phyloP scores from a whole-genome alignment of 2,797 vertebrate genomes.

The Eremophila alpestris region DNA sequence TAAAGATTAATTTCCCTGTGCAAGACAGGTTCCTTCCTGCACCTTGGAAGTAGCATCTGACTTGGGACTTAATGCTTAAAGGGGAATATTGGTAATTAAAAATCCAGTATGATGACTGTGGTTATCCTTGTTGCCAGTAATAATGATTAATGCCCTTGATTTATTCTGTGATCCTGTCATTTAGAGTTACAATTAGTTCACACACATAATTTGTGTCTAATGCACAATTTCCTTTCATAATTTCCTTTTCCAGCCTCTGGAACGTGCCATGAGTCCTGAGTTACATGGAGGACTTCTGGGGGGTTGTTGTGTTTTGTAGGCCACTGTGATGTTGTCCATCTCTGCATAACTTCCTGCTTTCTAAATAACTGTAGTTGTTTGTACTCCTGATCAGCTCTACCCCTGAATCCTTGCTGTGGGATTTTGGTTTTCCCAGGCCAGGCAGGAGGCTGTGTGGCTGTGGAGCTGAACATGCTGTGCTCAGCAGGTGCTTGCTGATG shows the following conservation, averaged over 20 bases:
- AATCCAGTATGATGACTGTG: neutral
- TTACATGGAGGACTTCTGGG: accelerated
- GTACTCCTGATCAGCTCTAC: neutral
- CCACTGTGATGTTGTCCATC: neutral
- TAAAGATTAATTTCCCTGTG: neutral
- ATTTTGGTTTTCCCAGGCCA: neutral
- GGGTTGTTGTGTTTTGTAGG: neutral
- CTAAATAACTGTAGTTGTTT: neutral
- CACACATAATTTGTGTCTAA: neutral
- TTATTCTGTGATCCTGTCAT: neutral
- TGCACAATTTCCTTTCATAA: neutral
- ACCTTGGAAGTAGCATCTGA: neutral
- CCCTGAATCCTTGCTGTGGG: neutral
- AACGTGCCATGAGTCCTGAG: neutral
- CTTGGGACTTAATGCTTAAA: neutral
- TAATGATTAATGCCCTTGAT: neutral
- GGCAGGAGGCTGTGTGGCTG: neutral
- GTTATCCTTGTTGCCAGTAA: neutral
- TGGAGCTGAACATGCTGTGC: neutral
- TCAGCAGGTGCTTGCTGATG: neutral
- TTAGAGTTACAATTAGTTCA: neutral
- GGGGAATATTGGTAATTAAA: neutral
- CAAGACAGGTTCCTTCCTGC: neutral
- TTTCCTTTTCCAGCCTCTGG: neutral
- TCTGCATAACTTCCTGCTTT: neutral